Base-by-base conservation (phyloP, 2,797 vertebrate species). In the Pristis pectinata region DNA sequence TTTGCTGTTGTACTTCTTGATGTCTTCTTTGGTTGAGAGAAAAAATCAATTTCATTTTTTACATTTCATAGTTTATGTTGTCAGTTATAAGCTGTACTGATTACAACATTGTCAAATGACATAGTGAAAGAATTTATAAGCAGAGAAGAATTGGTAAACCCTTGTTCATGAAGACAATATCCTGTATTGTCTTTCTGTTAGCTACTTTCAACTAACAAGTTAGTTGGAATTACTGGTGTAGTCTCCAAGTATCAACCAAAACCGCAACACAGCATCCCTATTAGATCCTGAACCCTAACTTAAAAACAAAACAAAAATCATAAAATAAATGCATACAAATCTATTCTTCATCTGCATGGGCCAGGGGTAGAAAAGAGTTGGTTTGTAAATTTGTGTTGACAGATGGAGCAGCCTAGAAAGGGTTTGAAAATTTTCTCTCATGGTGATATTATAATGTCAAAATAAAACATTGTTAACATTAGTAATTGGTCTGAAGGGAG, bases 351-450 rank as follows among this genome's bases (percentile, higher is more conserved):
- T 80, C 30, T 80, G 37, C 79, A 80, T 79, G 15, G 79, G 15
- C n/a, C n/a, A 37, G 41, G n/a, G 79, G 79, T 34, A 80, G 41
- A 37, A 80, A 80, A 49, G n/a, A 3, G 79, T 44, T 13, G 41
- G 79, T 44, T n/a, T 80, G n/a, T 80, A 80, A 80, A 80, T 80
- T 80, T 80, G n/a, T 13, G 79, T 80, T 41, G 41, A 80, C 79
- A 37, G 37, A 80, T 80, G 79, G 79, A 19, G 2, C 79, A 80
- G 79, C 19, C 37, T 37, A n/a, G 4, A 80, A 80, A 37, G 41
- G 9, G 37, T 17, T 80, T 80, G 9, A 37, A 80, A 80, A 41
- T 41, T 27, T 80, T 13, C 9, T 37, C 37, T 80, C 10, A 41
- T 15, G 17, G 11, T 17, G 19, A 22, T 17, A 41, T 44, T 13